Conservation (phyloP, 2,113 vertebrate genomes). For the Spea bombifrons region DNA sequence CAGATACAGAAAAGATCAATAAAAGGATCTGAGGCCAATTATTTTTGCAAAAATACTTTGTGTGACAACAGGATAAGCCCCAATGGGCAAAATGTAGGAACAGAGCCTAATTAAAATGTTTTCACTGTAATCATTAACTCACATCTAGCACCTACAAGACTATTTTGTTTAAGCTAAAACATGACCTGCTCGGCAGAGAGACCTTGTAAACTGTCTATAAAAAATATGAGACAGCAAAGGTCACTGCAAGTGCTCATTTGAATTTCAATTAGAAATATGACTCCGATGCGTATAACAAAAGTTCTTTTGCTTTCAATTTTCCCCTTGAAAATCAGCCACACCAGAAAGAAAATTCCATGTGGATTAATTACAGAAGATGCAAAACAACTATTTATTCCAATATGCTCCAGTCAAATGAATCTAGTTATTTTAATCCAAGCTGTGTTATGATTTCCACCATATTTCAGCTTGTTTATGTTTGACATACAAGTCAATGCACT, state of each 20-base stretch:
- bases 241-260: slow-evolving; percentile 68
- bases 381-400: slow-evolving; percentile 66
- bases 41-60: slow-evolving; percentile 73
- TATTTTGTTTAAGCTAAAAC: slow-evolving; percentile 81
- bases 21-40: slow-evolving; percentile 68
- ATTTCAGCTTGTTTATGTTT: background rate
- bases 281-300: slow-evolving; percentile 50
- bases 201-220: slow-evolving; percentile 77
- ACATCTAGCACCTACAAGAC: slow-evolving; percentile 74
- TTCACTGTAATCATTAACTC: slow-evolving; percentile 79
- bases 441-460: background rate
- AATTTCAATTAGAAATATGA: slow-evolving; percentile 73
- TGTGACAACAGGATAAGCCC: slow-evolving; percentile 71
- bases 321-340: slow-evolving; percentile 55
- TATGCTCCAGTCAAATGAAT: slow-evolving; percentile 14
- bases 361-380: slow-evolving; percentile 74
- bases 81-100: slow-evolving; percentile 74
- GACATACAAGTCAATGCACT: no score
- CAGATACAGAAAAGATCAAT: slow-evolving; percentile 61
- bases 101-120: slow-evolving; percentile 78
- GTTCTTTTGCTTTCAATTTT: slow-evolving; percentile 53
- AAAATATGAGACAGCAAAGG: slow-evolving; percentile 77
- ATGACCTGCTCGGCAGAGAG: slow-evolving; percentile 74
- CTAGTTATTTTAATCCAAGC: background rate
- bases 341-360: slow-evolving; percentile 68